Evolutionary conservation across 2,113 vertebrate species (phyloP).

Genomic region (Platycercus adscitus): DNA sequence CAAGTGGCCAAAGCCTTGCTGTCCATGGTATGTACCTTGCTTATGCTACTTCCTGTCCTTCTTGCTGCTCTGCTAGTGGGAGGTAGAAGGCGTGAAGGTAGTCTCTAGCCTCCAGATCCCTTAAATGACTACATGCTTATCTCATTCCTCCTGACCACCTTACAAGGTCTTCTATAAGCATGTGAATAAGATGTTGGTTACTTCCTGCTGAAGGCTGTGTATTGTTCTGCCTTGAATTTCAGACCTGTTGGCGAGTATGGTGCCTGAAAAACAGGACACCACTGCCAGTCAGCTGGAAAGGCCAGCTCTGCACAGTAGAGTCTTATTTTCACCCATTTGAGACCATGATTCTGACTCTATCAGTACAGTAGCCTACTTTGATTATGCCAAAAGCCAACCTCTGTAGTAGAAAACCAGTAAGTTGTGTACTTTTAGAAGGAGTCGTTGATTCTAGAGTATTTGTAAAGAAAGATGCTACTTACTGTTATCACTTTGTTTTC

Average conservation of each 20-base stretch:
- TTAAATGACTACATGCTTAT: accelerated
- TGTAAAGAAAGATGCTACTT: slow-evolving; percentile 57
- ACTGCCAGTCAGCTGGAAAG: not conserved
- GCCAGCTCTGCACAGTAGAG: not conserved
- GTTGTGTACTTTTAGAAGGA: not conserved
- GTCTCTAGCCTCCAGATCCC: not conserved
- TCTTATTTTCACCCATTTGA: not conserved
- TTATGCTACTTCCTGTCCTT: not conserved
- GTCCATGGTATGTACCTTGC: accelerated
- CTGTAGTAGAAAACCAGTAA: not conserved
- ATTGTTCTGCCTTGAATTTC: not conserved
- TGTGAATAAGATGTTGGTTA: not conserved
- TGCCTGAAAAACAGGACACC: not conserved
- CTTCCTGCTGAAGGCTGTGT: not conserved
- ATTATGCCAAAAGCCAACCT: not conserved
- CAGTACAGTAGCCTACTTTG: not conserved
- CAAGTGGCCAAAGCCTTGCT: not conserved
- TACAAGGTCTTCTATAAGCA: not conserved
- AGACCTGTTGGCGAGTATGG: not conserved
- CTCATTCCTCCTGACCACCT: not conserved
- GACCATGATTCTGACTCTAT: not conserved
- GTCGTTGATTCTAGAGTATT: not conserved
- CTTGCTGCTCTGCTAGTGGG: not conserved
- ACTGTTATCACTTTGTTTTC: slow-evolving; percentile 90
- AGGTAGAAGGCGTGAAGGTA: not conserved